Evolutionary conservation across 2,888 invertebrate genomes (phyloP), one percentile per base, ranked within the genome.

Genomic region (Steinernema scapterisci): DNA sequence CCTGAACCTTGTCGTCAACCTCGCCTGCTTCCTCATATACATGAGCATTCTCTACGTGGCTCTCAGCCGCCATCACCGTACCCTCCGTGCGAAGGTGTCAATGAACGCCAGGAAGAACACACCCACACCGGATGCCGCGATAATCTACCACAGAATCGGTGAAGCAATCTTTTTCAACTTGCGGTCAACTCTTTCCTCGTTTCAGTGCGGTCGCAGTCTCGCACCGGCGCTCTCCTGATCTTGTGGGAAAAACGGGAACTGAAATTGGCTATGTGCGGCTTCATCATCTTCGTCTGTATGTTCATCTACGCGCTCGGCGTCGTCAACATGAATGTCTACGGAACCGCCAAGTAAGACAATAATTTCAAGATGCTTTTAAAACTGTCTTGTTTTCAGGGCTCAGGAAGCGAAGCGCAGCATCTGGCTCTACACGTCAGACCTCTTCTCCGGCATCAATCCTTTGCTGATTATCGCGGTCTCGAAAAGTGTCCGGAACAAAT

Each of bases 261-360:
- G 13, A 74, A 74, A 51, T 56, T 74, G 19, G 74, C 74, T n/a
- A 48, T 74, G 27, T 74, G 74, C 27, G 74, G 74, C 27, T 74
- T 74, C 23, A 46, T 74, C 45, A 70, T 84, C 9, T 80, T 78
- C 11, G 73, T 82, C 27, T 84, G 82, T 74, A 79, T 84, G 27
- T 71, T 84, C 52, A 80, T 83, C 78, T 84, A 84, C 78, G 78
- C 79, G 7, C 76, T 81, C 27, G 82, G 80, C 25, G 84, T 84
- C 11, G 27, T 52, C 44, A 71, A 45, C 56, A 74, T 74, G 74
- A 54, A 48, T 6, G 74, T 74, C 0, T 70, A 74, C 56, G 74
- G 70, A 21, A 51, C 74, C 19, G 74, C 74, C 1, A 19, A 52
- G 51, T 45, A 38, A 27, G 31, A 1, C 38, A 38, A 38, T 27